phyloP scores from a whole-genome alignment of 2,797 vertebrate species.

The Heterohyrax brucei region DNA sequence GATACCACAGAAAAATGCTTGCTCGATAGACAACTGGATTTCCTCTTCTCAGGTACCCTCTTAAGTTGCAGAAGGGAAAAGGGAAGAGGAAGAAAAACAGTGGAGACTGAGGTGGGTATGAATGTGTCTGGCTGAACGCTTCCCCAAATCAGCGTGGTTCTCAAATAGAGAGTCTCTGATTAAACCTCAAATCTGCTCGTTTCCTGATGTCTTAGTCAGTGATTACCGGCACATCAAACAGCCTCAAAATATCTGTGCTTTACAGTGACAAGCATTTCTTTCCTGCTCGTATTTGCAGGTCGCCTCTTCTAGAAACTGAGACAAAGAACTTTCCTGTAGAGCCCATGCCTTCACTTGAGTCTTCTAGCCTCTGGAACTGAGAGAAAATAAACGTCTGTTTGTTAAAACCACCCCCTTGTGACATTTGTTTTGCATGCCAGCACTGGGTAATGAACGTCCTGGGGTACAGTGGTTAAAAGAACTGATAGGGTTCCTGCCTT shows the following conservation, averaged over 20 bases:
- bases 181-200: neutral
- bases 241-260: neutral
- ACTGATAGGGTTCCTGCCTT: neutral
- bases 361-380: too few relatives aligned
- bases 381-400: too few relatives aligned
- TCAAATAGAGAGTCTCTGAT: neutral
- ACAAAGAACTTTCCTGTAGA: too few relatives aligned
- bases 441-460: too few relatives aligned
- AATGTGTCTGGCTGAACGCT: neutral
- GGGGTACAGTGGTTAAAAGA: neutral
- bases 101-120: neutral
- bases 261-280: neutral
- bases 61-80: neutral
- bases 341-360: too few relatives aligned
- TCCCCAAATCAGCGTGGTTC: too few relatives aligned
- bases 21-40: neutral
- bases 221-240: neutral
- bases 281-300: neutral
- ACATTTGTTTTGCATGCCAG: too few relatives aligned
- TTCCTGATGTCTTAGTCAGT: neutral
- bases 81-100: neutral
- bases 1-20: neutral
- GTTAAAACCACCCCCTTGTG: too few relatives aligned
- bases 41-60: neutral
- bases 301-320: too few relatives aligned